Base-by-base conservation (phyloP, 1,140 invertebrate species). In the Macrocentrus cingulum region DNA sequence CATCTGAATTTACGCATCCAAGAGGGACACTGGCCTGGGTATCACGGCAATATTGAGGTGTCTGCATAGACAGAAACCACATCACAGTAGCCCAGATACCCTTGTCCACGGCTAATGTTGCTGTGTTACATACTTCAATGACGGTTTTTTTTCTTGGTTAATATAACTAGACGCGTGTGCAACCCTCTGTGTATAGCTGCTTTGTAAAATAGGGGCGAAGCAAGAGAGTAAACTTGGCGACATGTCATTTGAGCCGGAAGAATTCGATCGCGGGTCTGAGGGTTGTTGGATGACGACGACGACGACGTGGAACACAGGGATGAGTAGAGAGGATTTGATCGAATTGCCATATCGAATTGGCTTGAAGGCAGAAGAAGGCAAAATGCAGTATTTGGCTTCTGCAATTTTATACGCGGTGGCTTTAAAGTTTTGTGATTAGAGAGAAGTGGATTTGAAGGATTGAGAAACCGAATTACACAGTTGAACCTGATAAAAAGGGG, bases 301-400 rank as follows among this genome's bases (percentile, higher is more conserved):
- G n/a, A n/a, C n/a, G 22, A 29, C 20, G 25, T n/a, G n/a, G 37
- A 39, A 9, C n/a, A 52, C 45, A 39, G 29, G 42, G 29, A 56
- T 55, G 41, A 44, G 29, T 41, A 45, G 52, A 48, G 69, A 73
- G 70, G 69, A 76, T 70, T 74, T 71, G 72, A 77, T 77, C 72
- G 75, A 73, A 77, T 76, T 75, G 71, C 72, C 65, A 76, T 76
- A 73, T 67, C 70, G 67, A 76, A 73, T 76, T 74, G 71, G 71
- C 69, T 51, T 48, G 18, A 15, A 39, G 3, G 36, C 36, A 39
- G 8, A 5, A 39, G 36, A 54, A 50, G 36, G 46, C 7, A 36
- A 44, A 37, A 46, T 56, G 49, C 19, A 11, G 16, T 48, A 18
- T 60, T 48, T 50, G 60, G 54, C 60, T 57, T 61, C 50, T 13